Evolutionary conservation across 2,113 vertebrate species (phyloP), one percentile per base, ranked within the genome.

Genomic region (Periophthalmus modestus): DNA sequence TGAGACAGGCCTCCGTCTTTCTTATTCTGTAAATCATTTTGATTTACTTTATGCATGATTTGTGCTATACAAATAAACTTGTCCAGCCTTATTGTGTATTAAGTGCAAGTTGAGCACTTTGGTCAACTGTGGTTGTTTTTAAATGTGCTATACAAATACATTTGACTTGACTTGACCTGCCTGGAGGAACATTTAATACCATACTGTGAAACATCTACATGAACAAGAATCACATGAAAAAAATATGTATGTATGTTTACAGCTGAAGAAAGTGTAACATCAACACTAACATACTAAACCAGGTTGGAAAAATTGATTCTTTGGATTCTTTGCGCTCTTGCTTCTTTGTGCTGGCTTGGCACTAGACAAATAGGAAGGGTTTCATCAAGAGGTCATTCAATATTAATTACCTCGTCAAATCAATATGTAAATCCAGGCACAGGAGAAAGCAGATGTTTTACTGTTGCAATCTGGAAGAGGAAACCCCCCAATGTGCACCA

Each of bases 321-420:
- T 3, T 13, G 55, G 11, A 13, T 57, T 57, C n/a, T 57, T 57
- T 52, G 16, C 16, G 13, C 12, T 21, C 4, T 12, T 10, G 11
- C 55, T 10, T 57, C 23, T 59, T 59, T 59, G 57, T 59, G 24
- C 23, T 59, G 13, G 28, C 57, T 59, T 23, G 15, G 24, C 21
- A 4, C 23, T 13, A 59, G 2, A 6, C 28, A 59, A 15, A 57
- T 55, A 15, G 57, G 23, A 59, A 28, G 52, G 23, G 23, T 59
- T 59, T 24, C 57, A 28, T 59, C 24, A 7, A 59, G 57, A 59
- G 57, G 57, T 59, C 57, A 59, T 28, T 59, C 57, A 24, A 59
- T 6, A 59, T 28, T 59, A 59, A 59, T 59, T 15, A 15, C 57
- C 13, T 15, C 24, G 5, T 15, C 57, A 59, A 59, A 59, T 59